Evolutionary conservation across 2,797 vertebrate genomes (phyloP), one percentile per base, ranked within the genome.

Genomic region (Orientallactaga sibirica): DNA sequence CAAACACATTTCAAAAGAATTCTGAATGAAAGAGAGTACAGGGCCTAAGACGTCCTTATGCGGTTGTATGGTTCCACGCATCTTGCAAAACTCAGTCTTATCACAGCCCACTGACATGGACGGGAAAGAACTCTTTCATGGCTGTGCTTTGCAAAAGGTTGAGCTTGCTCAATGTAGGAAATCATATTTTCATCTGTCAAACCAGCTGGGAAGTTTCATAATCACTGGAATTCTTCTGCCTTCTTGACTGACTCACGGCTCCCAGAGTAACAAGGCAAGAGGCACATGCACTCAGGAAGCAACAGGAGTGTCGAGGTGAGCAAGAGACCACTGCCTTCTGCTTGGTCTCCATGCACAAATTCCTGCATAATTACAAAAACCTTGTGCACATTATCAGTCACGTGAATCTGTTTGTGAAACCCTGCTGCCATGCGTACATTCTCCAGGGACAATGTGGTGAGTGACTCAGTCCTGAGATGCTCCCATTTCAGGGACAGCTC

Each of bases 301-400:
- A 25, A 33, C 0, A 0, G 33, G 3, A 3, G 75, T 75, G 18
- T 7, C 52, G 3, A 29, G 43, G 43, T 48, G 48, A 48, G 5
- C 1, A 3, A n/a, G 6, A 48, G 78, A 33, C 2, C 0, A 11
- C 33, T 0, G 2, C 3, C 55, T 48, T 25, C 11, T 9, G 1
- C 78, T 80, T n/a, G 10, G 75, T 83, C 90, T 95, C 90, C 29
- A 33, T 7, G n/a, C 11, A 67, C 61, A 55, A 58, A 96, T 94
- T 96, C 92, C 95, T 95, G 81, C 74, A 43, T 82, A 91, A 93
- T 95, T 33, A 86, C 85, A 92, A 74, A 73, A 95, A 55, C 19
- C 82, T 75, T 68, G 88, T 79, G 74, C 75, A 73, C 92, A 87
- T 16, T 90, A 48, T 91, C 94, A 74, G 87, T 94, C 94, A 90